Percentiles rank a stretch among this genome's conserved stretches.
These are phyloP conservation scores for Patella caerulea DNA, from an alignment of 2,888 invertebrate genomes.

Conservation along the genomic window DNA sequence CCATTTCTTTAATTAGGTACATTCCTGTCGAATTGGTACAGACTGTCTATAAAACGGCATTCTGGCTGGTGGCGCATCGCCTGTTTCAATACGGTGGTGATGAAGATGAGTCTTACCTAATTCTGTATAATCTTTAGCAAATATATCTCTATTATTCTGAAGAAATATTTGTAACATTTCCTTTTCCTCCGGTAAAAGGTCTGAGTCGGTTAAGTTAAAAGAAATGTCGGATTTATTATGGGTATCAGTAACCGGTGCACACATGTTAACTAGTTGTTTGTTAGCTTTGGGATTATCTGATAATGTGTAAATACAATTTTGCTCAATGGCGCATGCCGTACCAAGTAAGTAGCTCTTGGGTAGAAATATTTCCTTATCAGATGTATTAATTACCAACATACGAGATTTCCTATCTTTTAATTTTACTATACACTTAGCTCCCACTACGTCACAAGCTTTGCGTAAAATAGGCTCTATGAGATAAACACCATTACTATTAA, in stretches of 20 bases:
- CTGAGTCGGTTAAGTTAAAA: conserved; percentile 19
- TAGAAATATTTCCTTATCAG: conserved; percentile 23
- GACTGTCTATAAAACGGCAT: conserved; percentile 26
- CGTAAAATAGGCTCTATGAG: background rate
- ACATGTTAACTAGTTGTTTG: too few relatives aligned
- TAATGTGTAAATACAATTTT: too few relatives aligned
- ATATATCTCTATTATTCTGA: conserved; percentile 13
- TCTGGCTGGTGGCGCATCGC: conserved; percentile 31
- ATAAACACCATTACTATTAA: conserved; percentile 1
- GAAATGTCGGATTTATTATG: background rate
- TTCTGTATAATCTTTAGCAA: conserved; percentile 29
- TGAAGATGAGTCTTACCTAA: conserved; percentile 34
- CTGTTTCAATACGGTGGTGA: conserved; percentile 38
- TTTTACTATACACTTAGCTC: conserved; percentile 4
- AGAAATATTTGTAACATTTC: background rate
- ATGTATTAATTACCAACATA: conserved; percentile 30
- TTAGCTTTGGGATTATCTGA: too few relatives aligned
- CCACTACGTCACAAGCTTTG: background rate
- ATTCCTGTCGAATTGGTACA: conserved; percentile 26
- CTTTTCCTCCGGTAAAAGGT: conserved; percentile 14
- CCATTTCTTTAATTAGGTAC: conserved; percentile 34
- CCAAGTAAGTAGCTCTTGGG: conserved; percentile 28
- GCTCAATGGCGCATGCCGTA: conserved; percentile 12
- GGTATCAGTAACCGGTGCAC: too few relatives aligned
- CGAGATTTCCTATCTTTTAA: background rate